These are phyloP conservation scores for Maniola jurtina DNA, from an alignment of 1,140 invertebrate species.

Conservation along the genomic window DNA sequence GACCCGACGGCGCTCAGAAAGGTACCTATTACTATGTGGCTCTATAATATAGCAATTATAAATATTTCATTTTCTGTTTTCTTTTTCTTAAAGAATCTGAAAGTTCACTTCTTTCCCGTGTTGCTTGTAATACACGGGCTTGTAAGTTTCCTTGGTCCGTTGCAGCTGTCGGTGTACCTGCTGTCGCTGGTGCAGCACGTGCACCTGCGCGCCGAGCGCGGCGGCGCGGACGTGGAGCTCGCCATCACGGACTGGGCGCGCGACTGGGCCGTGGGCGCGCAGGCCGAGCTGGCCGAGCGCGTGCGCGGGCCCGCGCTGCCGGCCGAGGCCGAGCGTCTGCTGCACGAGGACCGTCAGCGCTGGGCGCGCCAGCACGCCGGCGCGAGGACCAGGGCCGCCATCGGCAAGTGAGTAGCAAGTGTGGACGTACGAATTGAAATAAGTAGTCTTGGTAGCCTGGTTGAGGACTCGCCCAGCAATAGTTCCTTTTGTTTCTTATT, in stretches of 20 bases:
- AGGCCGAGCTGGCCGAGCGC: constrained; percentile 53
- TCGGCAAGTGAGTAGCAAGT: constrained; percentile 35
- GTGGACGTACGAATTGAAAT: too few species aligned
- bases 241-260: constrained; percentile 63
- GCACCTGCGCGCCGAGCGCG: constrained; percentile 47
- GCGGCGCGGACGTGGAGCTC: constrained; percentile 42
- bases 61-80: too few species aligned
- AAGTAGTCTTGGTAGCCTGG: too few species aligned
- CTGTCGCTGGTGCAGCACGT: constrained; percentile 52
- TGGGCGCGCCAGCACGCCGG: constrained; percentile 68
- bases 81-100: too few species aligned
- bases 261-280: constrained; percentile 55
- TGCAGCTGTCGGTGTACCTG: constrained; percentile 59
- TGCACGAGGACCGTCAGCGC: constrained; percentile 76
- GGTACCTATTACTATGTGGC: too few species aligned
- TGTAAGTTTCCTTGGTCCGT: too few species aligned
- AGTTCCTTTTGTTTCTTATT: too few species aligned
- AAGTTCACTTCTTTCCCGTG: too few species aligned
- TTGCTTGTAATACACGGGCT: too few species aligned
- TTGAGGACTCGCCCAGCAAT: too few species aligned
- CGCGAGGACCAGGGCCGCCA: constrained; percentile 21
- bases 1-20: constrained; percentile 48
- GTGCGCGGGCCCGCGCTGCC: constrained; percentile 39
- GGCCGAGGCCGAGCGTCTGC: constrained; percentile 47
- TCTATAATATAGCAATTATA: too few species aligned